Percentiles rank a stretch among this genome's conserved stretches.
Evolutionary conservation across 1,140 invertebrate species (phyloP).

Genomic region (Zophobas morio): DNA sequence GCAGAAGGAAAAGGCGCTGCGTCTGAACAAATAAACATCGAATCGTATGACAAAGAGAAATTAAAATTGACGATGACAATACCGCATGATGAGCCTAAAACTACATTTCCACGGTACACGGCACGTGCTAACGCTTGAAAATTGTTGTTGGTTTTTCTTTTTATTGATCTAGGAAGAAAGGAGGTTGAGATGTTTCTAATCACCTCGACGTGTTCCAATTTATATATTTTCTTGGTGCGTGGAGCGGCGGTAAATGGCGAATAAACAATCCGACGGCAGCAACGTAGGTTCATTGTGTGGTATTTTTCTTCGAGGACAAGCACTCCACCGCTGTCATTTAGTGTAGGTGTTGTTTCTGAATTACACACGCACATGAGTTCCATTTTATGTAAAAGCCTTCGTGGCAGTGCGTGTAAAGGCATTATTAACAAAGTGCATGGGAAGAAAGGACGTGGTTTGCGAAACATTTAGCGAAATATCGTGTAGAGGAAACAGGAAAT

Average conservation of each 20-base stretch:
- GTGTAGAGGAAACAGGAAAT: conserved; percentile 31
- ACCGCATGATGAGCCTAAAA: not conserved
- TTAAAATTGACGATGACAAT: not conserved
- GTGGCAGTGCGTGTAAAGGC: conserved; percentile 26
- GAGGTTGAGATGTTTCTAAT: too few species aligned
- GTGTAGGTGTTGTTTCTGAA: conserved; percentile 40
- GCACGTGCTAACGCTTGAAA: too few species aligned
- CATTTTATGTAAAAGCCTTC: conserved; percentile 31
- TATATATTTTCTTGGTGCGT: too few species aligned
- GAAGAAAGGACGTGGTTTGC: conserved; percentile 12
- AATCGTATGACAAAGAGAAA: not conserved
- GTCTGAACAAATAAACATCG: conserved; percentile 26
- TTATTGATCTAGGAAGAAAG: too few species aligned
- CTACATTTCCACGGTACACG: not conserved
- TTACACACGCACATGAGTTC: conserved; percentile 35
- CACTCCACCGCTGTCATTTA: conserved; percentile 19
- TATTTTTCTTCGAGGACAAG: not conserved
- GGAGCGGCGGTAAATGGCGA: too few species aligned
- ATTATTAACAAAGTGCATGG: conserved; percentile 38
- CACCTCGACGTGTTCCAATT: too few species aligned
- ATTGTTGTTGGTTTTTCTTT: too few species aligned
- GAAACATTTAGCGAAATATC: conserved; percentile 39
- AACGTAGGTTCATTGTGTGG: too few species aligned
- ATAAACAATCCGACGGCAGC: too few species aligned
- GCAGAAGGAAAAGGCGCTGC: conserved; percentile 29